Conservation (phyloP, 2,113 vertebrate species). For the Tychaedon coryphoeus region DNA sequence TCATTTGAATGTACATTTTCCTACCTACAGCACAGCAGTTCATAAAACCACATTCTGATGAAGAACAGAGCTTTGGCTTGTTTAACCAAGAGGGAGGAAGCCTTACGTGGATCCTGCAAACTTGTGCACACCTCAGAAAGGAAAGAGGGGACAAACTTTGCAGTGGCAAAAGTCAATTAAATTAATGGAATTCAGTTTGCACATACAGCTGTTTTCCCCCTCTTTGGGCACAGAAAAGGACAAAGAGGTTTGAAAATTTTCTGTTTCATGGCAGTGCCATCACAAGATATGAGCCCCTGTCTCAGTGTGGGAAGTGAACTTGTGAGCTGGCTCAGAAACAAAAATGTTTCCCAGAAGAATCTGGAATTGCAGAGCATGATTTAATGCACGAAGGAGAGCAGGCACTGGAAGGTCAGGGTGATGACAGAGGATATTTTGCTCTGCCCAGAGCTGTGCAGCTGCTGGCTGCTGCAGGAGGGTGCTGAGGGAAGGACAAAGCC, state of each 20-base stretch:
- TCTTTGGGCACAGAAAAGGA: background rate
- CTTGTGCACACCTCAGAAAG: background rate
- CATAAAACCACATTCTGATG: background rate
- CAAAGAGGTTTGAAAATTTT: background rate
- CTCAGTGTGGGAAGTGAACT: background rate
- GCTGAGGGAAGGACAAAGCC: background rate
- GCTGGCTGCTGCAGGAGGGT: background rate
- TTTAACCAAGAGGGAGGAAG: background rate
- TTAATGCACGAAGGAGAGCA: background rate
- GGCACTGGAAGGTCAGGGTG: background rate
- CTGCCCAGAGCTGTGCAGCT: constrained; percentile 19
- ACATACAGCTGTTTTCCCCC: background rate
- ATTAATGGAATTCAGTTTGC: background rate
- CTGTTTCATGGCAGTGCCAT: background rate
- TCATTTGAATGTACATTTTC: background rate
- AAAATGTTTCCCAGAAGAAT: background rate
- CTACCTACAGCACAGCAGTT: background rate
- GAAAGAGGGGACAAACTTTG: background rate
- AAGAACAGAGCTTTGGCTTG: background rate
- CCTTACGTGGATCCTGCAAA: background rate
- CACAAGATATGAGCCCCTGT: background rate
- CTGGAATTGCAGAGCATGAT: background rate
- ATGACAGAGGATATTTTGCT: constrained; percentile 1
- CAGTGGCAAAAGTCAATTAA: background rate
- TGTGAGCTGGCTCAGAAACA: background rate